Evolutionary conservation across 2,797 vertebrate species (phyloP).

Genomic region (Smutsia temminckii): DNA sequence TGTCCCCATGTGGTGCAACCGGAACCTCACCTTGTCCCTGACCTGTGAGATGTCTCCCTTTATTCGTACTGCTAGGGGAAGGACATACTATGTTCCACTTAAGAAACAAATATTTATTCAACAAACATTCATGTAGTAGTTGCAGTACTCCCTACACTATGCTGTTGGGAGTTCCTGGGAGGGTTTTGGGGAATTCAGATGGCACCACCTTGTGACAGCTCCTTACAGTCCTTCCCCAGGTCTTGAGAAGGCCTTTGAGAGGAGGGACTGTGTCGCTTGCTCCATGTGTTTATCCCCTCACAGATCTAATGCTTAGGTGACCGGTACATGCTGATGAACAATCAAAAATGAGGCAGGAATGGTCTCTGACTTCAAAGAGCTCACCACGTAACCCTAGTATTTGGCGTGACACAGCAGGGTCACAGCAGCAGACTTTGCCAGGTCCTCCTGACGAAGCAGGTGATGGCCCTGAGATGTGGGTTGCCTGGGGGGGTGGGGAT

Average conservation of each 20-base stretch:
- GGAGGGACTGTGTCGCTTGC: not conserved
- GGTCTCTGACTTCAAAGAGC: not conserved
- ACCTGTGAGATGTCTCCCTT: not conserved
- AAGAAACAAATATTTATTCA: slow-evolving; percentile 22
- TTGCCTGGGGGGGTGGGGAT: not conserved
- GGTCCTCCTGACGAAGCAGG: slow-evolving; percentile 36
- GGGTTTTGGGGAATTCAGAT: not conserved
- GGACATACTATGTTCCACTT: not conserved
- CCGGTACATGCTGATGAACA: not conserved
- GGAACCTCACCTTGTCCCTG: not conserved
- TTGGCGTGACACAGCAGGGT: not conserved
- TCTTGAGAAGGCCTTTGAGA: slow-evolving; percentile 13
- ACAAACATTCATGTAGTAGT: not conserved
- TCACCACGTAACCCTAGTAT: not conserved
- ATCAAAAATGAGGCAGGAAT: not conserved
- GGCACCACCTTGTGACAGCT: not conserved
- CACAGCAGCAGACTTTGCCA: too few relatives aligned
- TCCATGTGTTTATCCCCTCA: not conserved
- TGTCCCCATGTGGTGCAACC: not conserved
- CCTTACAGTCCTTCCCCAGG: not conserved
- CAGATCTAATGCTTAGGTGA: not conserved
- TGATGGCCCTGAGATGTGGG: not conserved
- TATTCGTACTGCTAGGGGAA: not conserved
- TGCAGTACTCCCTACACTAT: not conserved
- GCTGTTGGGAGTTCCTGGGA: not conserved